Evolutionary conservation across 2,888 invertebrate species (phyloP), one percentile per base, ranked within the genome.

Genomic region (Sceliomorpha sp.): DNA sequence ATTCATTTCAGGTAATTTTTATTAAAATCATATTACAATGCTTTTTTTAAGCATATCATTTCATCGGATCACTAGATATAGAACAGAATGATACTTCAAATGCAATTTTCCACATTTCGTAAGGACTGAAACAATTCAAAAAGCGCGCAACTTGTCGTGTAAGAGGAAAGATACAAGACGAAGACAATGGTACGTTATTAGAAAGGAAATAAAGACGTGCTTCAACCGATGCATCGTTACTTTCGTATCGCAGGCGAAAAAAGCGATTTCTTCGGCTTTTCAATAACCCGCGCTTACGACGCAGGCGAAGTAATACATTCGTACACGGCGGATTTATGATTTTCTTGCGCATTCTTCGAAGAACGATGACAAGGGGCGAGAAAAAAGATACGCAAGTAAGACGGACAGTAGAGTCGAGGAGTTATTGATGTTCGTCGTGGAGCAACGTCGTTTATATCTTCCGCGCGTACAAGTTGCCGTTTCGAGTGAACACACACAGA

Each of bases 341-440:
- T 58, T 66, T 66, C 58, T 66, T 66, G 15, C 39, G 47, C 40
- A 53, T 60, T 59, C 59, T 48, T 51, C 20, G 55, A 59, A 60
- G 42, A 60, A 55, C 37, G 67, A 60, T 59, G 51, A 67, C 59
- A 60, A 37, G 53, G 40, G 20, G 47, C n/a, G 32, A 55, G 42
- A 58, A 58, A 58, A 42, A 67, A 53, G 24, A 40, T 45, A 40
- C 40, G 40, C 37, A 48, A 53, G 55, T 55, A 67, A 59, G 59
- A 67, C 48, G 48, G 59, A 60, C 67, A 45, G 45, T 32, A 27
- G 47, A 62, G 51, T 31, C 58, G 70, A 72, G 69, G 73, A 77
- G 81, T 84, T 84, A 83, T 84, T 81, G 83, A 83, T 84, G 83
- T 77, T 78, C 74, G 63, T 68, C 75, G 75, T 72, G 74, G 72